phyloP scores from a whole-genome alignment of 2,888 invertebrate genomes.

The Boloria selene region DNA sequence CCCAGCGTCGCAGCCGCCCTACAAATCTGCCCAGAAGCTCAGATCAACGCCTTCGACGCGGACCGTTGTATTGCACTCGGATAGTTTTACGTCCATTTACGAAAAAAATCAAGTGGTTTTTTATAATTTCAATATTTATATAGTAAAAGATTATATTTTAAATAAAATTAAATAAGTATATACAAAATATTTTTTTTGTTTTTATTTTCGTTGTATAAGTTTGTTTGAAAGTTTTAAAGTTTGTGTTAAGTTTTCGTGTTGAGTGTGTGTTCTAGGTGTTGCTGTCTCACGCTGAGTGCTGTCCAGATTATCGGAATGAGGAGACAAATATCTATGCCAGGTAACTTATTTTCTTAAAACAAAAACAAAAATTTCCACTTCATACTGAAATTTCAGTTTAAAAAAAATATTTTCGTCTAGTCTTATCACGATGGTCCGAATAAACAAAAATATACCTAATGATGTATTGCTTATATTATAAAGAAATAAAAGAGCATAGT shows the following conservation, averaged over 20 bases:
- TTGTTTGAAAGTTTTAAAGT: conserved; percentile 38
- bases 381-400: too few species aligned
- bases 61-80: conserved; percentile 63
- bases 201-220: conserved; percentile 24
- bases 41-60: conserved; percentile 69
- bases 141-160: background rate
- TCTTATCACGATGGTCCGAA: too few species aligned
- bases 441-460: too few species aligned
- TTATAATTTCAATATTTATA: background rate
- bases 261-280: conserved; percentile 62
- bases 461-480: too few species aligned
- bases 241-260: conserved; percentile 55
- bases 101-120: conserved; percentile 9
- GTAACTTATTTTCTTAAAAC: conserved; percentile 47
- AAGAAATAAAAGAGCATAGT: too few species aligned
- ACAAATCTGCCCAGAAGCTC: conserved; percentile 75
- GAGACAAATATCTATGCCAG: conserved; percentile 70
- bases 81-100: conserved; percentile 54
- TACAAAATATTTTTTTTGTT: conserved; percentile 15
- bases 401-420: too few species aligned
- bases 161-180: conserved; percentile 3
- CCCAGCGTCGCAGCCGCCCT: conserved; percentile 62
- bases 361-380: too few species aligned
- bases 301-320: conserved; percentile 56
- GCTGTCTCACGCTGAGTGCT: conserved; percentile 56